A percentile compares a stretch with the other conserved stretches of the same genome.
Conservation (phyloP, 2,888 invertebrate species). For the Mayetiola destructor region DNA sequence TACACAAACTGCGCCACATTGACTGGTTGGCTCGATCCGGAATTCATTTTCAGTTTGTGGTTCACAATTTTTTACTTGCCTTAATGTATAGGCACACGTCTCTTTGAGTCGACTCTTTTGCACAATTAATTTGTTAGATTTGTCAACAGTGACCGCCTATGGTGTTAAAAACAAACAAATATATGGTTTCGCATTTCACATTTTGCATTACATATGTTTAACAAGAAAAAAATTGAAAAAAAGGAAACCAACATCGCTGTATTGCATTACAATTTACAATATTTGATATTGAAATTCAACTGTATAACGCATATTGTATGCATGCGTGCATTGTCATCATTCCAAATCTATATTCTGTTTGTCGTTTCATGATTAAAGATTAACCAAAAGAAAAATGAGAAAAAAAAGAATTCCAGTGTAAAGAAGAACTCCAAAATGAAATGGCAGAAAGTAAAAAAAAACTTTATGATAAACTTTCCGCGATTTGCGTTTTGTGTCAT, state of each 20-base stretch:
- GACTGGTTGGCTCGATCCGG: not conserved
- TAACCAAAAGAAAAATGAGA: not conserved
- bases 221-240: conserved; percentile 2
- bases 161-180: not conserved
- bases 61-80: not conserved
- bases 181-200: not conserved
- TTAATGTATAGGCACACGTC: not conserved
- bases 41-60: not conserved
- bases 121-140: conserved; percentile 8
- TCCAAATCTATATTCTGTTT: too few species aligned
- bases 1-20: too few species aligned
- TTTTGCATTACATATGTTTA: not conserved
- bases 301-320: not conserved
- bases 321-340: conserved; percentile 11
- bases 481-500: conserved; percentile 8
- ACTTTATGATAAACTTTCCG: not conserved
- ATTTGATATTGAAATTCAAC: not conserved
- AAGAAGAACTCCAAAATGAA: too few species aligned
- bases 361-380: too few species aligned
- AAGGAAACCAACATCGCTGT: not conserved
- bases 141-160: conserved; percentile 11
- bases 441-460: not conserved
- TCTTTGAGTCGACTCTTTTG: not conserved
- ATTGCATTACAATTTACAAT: too few species aligned
- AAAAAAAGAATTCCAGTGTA: too few species aligned